Conservation (phyloP, 1,140 invertebrate species). For the Macrosteles quadrilineatus region DNA sequence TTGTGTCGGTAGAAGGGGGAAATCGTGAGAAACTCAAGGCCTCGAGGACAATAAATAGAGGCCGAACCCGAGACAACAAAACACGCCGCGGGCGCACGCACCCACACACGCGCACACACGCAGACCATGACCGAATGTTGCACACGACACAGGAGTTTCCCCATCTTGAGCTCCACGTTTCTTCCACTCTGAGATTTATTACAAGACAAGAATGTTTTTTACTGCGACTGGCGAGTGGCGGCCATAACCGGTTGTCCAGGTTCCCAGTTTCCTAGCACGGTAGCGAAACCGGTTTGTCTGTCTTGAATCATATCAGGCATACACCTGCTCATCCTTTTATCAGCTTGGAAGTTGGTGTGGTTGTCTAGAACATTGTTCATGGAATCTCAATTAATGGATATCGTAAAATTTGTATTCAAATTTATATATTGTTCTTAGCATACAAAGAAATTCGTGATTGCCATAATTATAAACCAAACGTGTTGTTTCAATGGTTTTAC, state of each 20-base stretch:
- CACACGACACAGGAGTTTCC: not conserved
- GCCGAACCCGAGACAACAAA: no score
- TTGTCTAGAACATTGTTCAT: no score
- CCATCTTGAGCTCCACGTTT: not conserved
- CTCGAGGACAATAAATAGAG: no score
- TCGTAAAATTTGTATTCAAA: no score
- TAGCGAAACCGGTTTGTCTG: not conserved
- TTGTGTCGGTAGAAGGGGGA: no score
- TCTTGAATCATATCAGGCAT: not conserved
- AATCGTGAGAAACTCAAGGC: no score
- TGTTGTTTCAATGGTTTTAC: no score
- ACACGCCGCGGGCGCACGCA: not conserved
- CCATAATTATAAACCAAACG: no score
- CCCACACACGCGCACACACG: not conserved
- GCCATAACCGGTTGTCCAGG: not conserved
- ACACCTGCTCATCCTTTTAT: not conserved
- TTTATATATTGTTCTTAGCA: no score
- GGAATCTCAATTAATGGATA: no score
- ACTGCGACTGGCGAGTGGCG: not conserved
- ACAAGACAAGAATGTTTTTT: not conserved
- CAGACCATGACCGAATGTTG: not conserved
- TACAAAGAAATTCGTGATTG: no score
- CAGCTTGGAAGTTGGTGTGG: no score
- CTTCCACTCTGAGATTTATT: slow-evolving; percentile 4
- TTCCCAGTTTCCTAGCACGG: not conserved